A percentile compares a stretch with the other conserved stretches of the same genome.
Evolutionary conservation across 1,140 invertebrate species (phyloP).

Genomic region (Ephestia elutella): DNA sequence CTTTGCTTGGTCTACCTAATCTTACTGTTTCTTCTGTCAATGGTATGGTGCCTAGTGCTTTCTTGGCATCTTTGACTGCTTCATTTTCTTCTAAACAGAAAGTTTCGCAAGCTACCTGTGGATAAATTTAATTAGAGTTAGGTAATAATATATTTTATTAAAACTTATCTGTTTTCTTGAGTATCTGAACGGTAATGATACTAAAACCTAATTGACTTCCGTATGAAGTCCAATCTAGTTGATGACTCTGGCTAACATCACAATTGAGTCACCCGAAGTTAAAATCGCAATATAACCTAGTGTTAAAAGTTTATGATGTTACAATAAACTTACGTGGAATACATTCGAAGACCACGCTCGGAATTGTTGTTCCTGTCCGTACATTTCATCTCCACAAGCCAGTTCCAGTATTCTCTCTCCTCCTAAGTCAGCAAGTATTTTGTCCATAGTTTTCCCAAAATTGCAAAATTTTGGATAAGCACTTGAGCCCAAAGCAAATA

Average conservation of each 20-base stretch:
- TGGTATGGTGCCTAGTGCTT: conserved; percentile 85
- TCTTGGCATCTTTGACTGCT: conserved; percentile 86
- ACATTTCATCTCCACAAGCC: conserved; percentile 93
- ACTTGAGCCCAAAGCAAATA: conserved; percentile 95
- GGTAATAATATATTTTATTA: too few species aligned
- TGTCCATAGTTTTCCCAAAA: conserved; percentile 95
- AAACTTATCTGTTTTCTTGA: too few species aligned
- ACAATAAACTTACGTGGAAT: conserved; percentile 89
- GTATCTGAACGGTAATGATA: too few species aligned
- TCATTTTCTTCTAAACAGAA: conserved; percentile 96
- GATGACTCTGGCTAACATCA: too few species aligned
- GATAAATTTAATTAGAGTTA: conserved; percentile 17
- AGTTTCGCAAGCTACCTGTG: conserved; percentile 91
- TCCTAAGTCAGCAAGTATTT: conserved; percentile 90
- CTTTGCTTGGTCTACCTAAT: conserved; percentile 63
- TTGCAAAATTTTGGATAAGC: conserved; percentile 98
- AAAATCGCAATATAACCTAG: too few species aligned
- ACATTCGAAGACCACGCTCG: conserved; percentile 92
- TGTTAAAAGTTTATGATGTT: too few species aligned
- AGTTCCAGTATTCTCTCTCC: conserved; percentile 89
- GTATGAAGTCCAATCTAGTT: too few species aligned
- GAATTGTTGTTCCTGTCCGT: conserved; percentile 96
- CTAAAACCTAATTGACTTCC: too few species aligned
- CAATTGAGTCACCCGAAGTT: too few species aligned
- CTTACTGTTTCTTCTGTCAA: conserved; percentile 85